Evolutionary conservation across 1,140 invertebrate species (phyloP).

Genomic region (Leptinotarsa undecemlineata): DNA sequence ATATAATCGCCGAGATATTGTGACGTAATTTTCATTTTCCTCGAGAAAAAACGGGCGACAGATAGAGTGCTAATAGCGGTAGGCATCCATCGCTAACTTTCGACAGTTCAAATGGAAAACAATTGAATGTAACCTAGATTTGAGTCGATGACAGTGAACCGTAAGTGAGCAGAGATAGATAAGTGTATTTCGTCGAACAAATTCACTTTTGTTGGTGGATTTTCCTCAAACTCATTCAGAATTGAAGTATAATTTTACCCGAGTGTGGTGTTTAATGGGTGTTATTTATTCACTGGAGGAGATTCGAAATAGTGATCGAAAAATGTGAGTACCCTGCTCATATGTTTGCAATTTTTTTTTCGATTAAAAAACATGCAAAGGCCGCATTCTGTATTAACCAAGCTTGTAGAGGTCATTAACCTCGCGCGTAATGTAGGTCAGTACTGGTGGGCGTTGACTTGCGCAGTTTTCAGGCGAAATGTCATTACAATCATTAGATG

Average conservation of each 20-base stretch:
- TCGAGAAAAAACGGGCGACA: background rate
- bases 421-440: slow-evolving; percentile 50
- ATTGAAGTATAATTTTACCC: background rate
- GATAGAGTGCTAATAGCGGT: background rate
- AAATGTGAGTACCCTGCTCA: slow-evolving; percentile 19
- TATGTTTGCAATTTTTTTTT: background rate
- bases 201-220: too few species aligned
- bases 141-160: background rate
- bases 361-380: background rate
- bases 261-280: slow-evolving; percentile 18
- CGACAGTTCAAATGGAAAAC: slow-evolving; percentile 20
- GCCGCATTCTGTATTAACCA: slow-evolving; percentile 34
- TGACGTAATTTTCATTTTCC: slow-evolving; percentile 8
- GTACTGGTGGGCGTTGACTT: slow-evolving; percentile 50
- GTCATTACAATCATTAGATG: slow-evolving; percentile 24
- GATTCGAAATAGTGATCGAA: slow-evolving; percentile 7
- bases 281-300: slow-evolving; percentile 6
- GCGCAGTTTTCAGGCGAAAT: slow-evolving; percentile 31
- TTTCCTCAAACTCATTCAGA: too few species aligned
- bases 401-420: slow-evolving; percentile 44
- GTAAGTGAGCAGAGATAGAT: background rate
- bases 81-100: slow-evolving; percentile 2
- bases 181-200: background rate
- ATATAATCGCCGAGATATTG: background rate
- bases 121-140: slow-evolving; percentile 21